Evolutionary conservation across 1,140 invertebrate species (phyloP).

Genomic region (Aleiodes sp.): DNA sequence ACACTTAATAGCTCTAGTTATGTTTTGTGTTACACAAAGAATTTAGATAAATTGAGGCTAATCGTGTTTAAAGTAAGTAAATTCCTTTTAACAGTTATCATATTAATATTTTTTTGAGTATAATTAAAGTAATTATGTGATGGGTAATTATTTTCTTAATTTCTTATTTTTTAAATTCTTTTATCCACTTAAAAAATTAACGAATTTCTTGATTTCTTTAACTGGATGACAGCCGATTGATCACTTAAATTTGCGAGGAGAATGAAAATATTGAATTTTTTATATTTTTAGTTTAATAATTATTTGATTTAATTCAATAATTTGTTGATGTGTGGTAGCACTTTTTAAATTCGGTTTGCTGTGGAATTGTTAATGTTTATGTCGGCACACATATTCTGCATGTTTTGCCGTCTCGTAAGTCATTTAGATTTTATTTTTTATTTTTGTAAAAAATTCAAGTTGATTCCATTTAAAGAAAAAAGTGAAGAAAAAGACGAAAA

Average conservation of each 20-base stretch:
- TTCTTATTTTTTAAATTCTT: background rate
- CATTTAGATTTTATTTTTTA: background rate
- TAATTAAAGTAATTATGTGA: constrained; percentile 9
- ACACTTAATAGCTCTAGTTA: constrained; percentile 10
- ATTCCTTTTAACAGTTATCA: constrained; percentile 32
- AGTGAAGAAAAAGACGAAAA: background rate
- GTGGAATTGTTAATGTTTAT: constrained; percentile 40
- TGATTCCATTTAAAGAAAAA: background rate
- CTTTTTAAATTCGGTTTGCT: constrained; percentile 49
- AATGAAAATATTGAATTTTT: background rate
- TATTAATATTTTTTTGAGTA: constrained; percentile 4
- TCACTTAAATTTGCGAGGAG: background rate
- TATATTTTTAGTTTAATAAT: background rate
- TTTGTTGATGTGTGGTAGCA: constrained; percentile 49
- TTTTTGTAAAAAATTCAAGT: too few relatives aligned
- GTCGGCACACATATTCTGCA: constrained; percentile 23
- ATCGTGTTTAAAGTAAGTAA: constrained; percentile 35
- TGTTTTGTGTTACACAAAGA: constrained; percentile 15
- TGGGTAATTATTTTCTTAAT: constrained; percentile 16
- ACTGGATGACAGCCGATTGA: constrained; percentile 9
- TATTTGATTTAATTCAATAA: constrained; percentile 26
- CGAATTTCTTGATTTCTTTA: background rate
- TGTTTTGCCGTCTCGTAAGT: constrained; percentile 21
- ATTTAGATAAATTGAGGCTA: constrained; percentile 17
- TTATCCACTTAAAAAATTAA: background rate